Conservation (phyloP, 2,888 invertebrate genomes). For the Azorinus chamasolen region DNA sequence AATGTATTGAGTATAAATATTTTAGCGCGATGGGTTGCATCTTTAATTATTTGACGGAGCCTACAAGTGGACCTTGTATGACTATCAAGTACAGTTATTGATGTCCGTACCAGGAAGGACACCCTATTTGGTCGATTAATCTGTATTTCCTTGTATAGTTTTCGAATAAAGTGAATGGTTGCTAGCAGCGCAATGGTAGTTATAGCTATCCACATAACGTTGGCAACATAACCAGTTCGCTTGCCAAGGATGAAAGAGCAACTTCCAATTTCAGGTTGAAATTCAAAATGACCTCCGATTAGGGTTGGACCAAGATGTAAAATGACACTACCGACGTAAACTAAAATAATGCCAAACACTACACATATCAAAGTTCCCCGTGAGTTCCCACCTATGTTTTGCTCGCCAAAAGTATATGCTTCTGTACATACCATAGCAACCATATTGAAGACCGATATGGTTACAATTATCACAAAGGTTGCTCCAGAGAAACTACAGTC, state of each 20-base stretch:
- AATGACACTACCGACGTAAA: constrained; percentile 85
- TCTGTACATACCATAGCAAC: constrained; percentile 86
- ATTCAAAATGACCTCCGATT: constrained; percentile 86
- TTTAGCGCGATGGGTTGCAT: constrained; percentile 83
- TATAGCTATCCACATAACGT: constrained; percentile 86
- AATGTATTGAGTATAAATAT: constrained; percentile 83
- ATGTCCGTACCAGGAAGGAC: constrained; percentile 83
- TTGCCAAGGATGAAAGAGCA: constrained; percentile 85
- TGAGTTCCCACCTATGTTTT: constrained; percentile 81
- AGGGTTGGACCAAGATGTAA: constrained; percentile 86
- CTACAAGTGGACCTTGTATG: constrained; percentile 72
- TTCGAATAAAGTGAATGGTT: constrained; percentile 83
- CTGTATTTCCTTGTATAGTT: constrained; percentile 85
- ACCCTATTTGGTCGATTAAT: constrained; percentile 82
- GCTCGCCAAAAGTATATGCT: constrained; percentile 85
- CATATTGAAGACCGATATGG: constrained; percentile 86
- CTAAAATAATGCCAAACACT: constrained; percentile 85
- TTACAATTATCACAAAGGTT: constrained; percentile 84
- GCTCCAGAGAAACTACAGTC: constrained; percentile 84
- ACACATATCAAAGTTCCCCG: constrained; percentile 85
- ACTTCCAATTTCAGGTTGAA: constrained; percentile 85
- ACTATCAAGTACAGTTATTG: constrained; percentile 80
- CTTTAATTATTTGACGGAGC: constrained; percentile 78
- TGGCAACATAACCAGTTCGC: constrained; percentile 85
- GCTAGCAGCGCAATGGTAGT: constrained; percentile 83